A percentile compares a stretch with the other conserved stretches of the same genome.
Evolutionary conservation across 1,140 invertebrate genomes (phyloP).

Genomic region (Megalopta genalis): DNA sequence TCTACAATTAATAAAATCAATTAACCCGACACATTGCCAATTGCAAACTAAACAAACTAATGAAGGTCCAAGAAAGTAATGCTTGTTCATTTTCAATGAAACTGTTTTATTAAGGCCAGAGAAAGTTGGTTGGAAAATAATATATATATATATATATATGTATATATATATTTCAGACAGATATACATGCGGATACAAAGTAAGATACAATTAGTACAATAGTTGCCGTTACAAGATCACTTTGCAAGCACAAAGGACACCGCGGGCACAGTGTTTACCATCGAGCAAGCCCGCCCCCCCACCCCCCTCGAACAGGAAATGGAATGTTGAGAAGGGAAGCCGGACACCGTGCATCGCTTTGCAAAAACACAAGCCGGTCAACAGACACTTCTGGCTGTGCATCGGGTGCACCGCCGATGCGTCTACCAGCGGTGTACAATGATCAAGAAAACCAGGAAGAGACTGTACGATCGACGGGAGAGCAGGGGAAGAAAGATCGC

Average conservation of each 20-base stretch:
- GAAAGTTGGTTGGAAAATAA: neutral
- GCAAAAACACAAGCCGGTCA: too few species aligned
- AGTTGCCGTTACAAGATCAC: neutral
- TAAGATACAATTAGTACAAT: neutral
- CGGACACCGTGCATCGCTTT: constrained; percentile 3
- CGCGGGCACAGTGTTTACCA: constrained; percentile 25
- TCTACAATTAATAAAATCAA: neutral
- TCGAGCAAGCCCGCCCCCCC: constrained; percentile 21
- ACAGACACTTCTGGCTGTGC: neutral
- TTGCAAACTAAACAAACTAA: too few species aligned
- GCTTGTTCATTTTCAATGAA: neutral
- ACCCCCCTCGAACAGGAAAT: constrained; percentile 50
- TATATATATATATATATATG: too few species aligned
- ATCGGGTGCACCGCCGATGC: neutral
- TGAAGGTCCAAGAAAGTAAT: neutral
- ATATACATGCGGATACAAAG: neutral
- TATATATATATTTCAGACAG: neutral
- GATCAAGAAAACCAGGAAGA: neutral
- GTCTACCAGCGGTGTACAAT: neutral
- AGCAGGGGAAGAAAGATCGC: neutral
- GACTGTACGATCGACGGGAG: neutral
- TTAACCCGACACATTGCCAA: neutral
- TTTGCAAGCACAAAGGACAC: neutral
- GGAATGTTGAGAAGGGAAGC: constrained; percentile 30
- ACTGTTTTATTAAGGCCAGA: neutral